Evolutionary conservation across 2,888 invertebrate species (phyloP).

Genomic region (Tanytarsus gracilentus): DNA sequence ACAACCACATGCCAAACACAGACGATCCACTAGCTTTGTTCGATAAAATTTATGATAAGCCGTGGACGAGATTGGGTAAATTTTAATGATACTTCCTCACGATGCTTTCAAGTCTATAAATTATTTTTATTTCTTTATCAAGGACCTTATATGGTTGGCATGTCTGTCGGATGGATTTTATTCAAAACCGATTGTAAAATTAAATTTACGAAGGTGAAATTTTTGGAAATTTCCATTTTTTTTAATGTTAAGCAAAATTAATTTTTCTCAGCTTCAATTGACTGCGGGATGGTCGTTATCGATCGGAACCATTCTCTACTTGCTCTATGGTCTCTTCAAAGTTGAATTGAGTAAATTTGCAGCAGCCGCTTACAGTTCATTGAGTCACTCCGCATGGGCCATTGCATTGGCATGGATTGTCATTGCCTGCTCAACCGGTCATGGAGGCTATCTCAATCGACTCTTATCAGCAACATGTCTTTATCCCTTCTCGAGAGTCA

Average conservation of each 20-base stretch:
- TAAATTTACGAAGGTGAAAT: slow-evolving; percentile 55
- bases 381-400: slow-evolving; percentile 79
- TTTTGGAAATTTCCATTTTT: slow-evolving; percentile 5
- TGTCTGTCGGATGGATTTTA: slow-evolving; percentile 73
- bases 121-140: not conserved
- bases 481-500: slow-evolving; percentile 77
- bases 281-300: slow-evolving; percentile 62
- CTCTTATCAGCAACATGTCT: slow-evolving; percentile 66
- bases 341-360: slow-evolving; percentile 57
- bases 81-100: too few relatives aligned
- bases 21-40: slow-evolving; percentile 77
- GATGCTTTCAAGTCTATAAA: not conserved
- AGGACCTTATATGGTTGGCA: slow-evolving; percentile 79
- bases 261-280: slow-evolving; percentile 52
- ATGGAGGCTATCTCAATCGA: slow-evolving; percentile 68
- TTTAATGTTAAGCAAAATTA: too few relatives aligned
- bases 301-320: slow-evolving; percentile 55
- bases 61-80: slow-evolving; percentile 76
- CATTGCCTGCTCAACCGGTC: slow-evolving; percentile 73
- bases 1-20: slow-evolving; percentile 66
- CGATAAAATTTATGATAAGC: slow-evolving; percentile 84
- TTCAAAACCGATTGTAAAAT: slow-evolving; percentile 74
- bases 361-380: slow-evolving; percentile 69
- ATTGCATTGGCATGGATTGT: slow-evolving; percentile 73
- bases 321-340: slow-evolving; percentile 71